Base-by-base conservation (phyloP, 2,113 vertebrate species). In the Micronycteris hirsuta region DNA sequence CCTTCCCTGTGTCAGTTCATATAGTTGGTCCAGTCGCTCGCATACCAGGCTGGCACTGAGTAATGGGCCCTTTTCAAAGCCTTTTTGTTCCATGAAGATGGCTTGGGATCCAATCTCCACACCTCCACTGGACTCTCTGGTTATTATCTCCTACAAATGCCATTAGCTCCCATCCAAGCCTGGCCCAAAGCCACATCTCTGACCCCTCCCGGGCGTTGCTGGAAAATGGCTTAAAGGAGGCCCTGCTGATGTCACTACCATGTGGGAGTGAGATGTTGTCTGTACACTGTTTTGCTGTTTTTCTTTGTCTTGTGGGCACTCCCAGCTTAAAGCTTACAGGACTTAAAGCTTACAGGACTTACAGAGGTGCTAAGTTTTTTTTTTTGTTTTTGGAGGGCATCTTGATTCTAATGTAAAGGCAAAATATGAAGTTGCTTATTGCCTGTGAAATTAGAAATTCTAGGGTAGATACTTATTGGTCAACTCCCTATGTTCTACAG, bases 401-500 rank as follows among this genome's bases (percentile, higher is more conserved):
- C 31, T 73, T 61, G 20, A 67, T 95, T 68, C 36, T n/a, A 61
- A 61, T 47, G 19, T 52, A 92, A 95, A 91, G 12, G 56, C 41
- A 52, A 86, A 91, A 54, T 85, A 33, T 41, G 76, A 74, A 63
- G 43, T 33, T 70, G 68, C 92, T 94, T 95, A 92, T 83, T 93
- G 91, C 33, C 74, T 81, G 65, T 89, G 61, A 67, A 58, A 84
- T 82, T 70, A 86, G 78, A 93, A 33, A 88, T 94, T 93, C 85
- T 86, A n/a, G 33, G 45, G 47, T 54, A 56, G 90, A 36, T 92
- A 80, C 80, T 85, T 97, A 76, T 91, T 77, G 38, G 93, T 93
- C 82, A 86, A 74, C 41, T 97, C 45, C 83, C 68, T 17, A 74
- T 45, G 45, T 96, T 96, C 88, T 96, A 70, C 41, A 84, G 92